Percentiles rank a stretch among this genome's conserved stretches.
phyloP scores from a whole-genome alignment of 2,113 vertebrate genomes.

The Plestiodon gilberti region DNA sequence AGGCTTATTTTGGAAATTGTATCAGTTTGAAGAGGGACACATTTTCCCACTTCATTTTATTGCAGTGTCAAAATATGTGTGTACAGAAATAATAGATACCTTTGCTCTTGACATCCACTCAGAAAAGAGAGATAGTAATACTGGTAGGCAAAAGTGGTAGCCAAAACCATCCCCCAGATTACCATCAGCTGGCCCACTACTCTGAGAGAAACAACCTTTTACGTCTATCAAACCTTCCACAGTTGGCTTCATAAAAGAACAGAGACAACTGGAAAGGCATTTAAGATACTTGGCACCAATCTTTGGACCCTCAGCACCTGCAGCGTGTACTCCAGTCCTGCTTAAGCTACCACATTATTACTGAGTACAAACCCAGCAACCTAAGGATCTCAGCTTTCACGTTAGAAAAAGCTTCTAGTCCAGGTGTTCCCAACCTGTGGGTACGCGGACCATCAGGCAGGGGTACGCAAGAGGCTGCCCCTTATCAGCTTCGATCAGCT shows the following conservation, averaged over 20 bases:
- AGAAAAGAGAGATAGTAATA: neutral
- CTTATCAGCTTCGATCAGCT: too few relatives aligned
- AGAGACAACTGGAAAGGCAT: neutral
- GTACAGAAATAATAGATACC: neutral
- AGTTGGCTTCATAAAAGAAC: neutral
- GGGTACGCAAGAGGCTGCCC: too few relatives aligned
- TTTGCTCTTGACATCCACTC: neutral
- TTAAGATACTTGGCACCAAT: neutral
- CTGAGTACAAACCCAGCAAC: too few relatives aligned
- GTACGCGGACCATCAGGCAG: too few relatives aligned
- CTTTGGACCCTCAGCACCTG: neutral
- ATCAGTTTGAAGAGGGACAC: neutral
- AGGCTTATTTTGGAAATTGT: neutral
- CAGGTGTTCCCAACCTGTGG: too few relatives aligned
- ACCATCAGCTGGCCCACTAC: neutral
- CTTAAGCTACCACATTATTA: too few relatives aligned
- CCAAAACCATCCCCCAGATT: neutral
- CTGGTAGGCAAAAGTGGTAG: neutral
- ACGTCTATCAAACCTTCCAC: neutral
- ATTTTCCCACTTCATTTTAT: neutral
- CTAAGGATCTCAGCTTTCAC: too few relatives aligned
- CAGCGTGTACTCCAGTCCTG: too few relatives aligned
- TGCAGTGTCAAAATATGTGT: neutral
- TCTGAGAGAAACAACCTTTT: neutral
- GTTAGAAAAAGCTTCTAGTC: too few relatives aligned